A percentile compares a stretch with the other conserved stretches of the same genome.
phyloP scores from a whole-genome alignment of 2,888 invertebrate species.

The Oxystoma pomonae region DNA sequence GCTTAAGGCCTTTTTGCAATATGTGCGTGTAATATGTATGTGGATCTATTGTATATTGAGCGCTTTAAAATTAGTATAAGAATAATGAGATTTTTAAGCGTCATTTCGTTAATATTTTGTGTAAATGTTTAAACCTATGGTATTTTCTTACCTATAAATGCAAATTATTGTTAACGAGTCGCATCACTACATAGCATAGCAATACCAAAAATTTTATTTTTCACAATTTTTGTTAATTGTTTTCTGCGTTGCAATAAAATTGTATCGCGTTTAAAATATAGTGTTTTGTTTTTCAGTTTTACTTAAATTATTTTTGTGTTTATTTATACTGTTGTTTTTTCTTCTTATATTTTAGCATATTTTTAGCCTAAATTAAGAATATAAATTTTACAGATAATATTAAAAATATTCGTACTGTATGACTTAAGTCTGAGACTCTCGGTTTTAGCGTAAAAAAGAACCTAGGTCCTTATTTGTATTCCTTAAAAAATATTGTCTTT shows the following conservation, averaged over 20 bases:
- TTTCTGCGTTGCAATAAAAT: neutral
- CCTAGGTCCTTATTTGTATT: neutral
- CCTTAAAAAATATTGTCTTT: neutral
- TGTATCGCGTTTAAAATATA: neutral
- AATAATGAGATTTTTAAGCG: no score
- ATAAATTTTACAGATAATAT: neutral
- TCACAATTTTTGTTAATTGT: neutral
- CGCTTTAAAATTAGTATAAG: no score
- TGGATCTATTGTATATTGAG: neutral
- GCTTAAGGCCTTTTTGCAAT: constrained; percentile 40
- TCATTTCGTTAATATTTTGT: no score
- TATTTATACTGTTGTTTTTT: no score
- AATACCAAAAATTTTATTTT: neutral
- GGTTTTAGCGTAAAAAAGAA: neutral
- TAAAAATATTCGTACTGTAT: neutral
- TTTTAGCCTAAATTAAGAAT: neutral
- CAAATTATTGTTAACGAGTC: no score
- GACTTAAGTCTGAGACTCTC: neutral
- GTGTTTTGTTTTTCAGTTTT: neutral
- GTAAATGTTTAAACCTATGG: no score
- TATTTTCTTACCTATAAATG: no score
- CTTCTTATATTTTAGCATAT: neutral
- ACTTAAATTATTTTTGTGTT: neutral
- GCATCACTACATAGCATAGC: no score
- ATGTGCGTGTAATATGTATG: constrained; percentile 25